A percentile compares a stretch with the other conserved stretches of the same genome.
phyloP scores from a whole-genome alignment of 1,140 invertebrate species.

The Frieseomelitta varia region DNA sequence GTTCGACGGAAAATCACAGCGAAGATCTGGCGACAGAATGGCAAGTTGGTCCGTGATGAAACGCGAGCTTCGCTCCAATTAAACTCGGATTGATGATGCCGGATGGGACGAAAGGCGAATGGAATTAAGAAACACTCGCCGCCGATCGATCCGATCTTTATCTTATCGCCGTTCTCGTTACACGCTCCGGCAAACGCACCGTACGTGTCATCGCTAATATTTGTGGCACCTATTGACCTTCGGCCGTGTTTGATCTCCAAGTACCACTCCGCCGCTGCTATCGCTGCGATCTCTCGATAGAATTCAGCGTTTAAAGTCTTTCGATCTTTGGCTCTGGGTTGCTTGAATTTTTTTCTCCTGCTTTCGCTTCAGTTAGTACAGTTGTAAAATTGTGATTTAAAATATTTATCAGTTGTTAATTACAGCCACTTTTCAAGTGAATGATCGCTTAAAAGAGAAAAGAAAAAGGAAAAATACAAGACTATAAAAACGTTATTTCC shows the following conservation, averaged over 20 bases:
- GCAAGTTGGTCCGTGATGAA: neutral
- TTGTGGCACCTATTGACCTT: constrained; percentile 40
- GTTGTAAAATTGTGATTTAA: too few species aligned
- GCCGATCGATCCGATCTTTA: constrained; percentile 37
- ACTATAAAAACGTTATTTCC: too few species aligned
- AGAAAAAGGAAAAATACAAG: too few species aligned
- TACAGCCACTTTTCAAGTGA: too few species aligned
- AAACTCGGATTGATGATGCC: constrained; percentile 9
- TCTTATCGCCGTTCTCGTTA: constrained; percentile 26
- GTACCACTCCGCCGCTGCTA: neutral
- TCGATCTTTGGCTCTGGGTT: neutral
- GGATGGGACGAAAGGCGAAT: neutral
- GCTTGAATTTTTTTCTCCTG: neutral
- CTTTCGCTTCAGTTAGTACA: neutral
- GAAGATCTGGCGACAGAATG: neutral
- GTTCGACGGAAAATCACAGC: neutral
- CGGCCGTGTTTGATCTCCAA: constrained; percentile 15
- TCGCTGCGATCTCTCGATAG: neutral
- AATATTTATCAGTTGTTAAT: too few species aligned
- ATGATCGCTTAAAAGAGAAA: too few species aligned
- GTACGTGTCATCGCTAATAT: constrained; percentile 26
- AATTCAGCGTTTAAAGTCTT: neutral
- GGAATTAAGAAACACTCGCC: neutral
- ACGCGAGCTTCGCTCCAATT: constrained; percentile 18
- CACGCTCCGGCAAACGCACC: constrained; percentile 2